Conservation (phyloP, 2,797 vertebrate species). For the Aotus griseimembra region DNA sequence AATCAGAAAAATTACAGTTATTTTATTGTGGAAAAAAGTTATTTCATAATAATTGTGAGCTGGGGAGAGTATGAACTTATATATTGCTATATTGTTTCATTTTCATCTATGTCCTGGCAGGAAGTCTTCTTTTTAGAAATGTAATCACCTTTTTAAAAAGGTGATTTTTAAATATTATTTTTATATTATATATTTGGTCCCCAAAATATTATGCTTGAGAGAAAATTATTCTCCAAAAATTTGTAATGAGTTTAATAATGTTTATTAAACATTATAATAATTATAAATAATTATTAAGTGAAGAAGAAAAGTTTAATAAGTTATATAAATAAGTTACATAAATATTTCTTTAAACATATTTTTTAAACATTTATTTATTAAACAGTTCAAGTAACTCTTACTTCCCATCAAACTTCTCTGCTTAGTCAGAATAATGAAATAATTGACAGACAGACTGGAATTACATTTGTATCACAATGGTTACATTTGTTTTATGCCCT, state of each 20-base stretch:
- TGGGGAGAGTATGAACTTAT: neutral
- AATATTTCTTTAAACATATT: neutral
- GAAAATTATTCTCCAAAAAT: neutral
- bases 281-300: neutral
- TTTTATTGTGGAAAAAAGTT: neutral
- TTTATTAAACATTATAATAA: neutral
- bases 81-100: neutral
- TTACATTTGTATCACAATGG: neutral
- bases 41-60: neutral
- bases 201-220: neutral
- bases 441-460: neutral
- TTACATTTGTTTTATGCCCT: neutral
- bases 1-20: neutral
- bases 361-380: neutral
- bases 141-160: neutral
- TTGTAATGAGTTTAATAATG: constrained; percentile 5
- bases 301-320: neutral
- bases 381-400: constrained; percentile 31
- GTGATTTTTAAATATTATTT: neutral
- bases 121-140: neutral
- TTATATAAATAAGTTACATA: neutral
- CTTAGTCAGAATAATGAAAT: neutral
- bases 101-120: constrained; percentile 24
- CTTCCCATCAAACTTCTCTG: neutral
- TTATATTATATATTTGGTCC: neutral